phyloP scores from a whole-genome alignment of 2,888 invertebrate genomes.

The Protophormia terraenovae region DNA sequence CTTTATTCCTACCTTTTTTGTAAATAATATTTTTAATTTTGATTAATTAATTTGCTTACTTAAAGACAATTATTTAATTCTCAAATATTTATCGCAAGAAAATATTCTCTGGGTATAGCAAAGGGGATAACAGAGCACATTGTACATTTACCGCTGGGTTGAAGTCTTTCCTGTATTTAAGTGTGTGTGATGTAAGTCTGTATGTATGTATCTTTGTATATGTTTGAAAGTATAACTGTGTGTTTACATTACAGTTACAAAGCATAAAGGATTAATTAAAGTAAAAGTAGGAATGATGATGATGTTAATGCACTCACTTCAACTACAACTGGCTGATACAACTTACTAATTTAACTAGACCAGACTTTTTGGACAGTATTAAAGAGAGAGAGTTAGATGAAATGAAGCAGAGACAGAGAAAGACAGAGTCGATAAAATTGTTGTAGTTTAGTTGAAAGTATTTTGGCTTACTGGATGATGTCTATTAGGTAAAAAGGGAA shows the following conservation, averaged over 20 bases:
- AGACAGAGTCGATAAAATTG: neutral
- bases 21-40: no score
- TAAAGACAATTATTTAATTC: no score
- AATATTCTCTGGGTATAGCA: no score
- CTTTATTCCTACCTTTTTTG: no score
- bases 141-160: neutral
- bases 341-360: conserved; percentile 15
- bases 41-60: no score
- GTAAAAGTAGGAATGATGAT: conserved; percentile 67
- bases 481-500: neutral
- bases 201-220: conserved; percentile 20
- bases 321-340: conserved; percentile 12
- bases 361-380: neutral
- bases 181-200: neutral
- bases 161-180: conserved; percentile 28
- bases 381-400: neutral
- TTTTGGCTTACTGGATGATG: conserved; percentile 2
- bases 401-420: neutral
- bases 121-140: conserved; percentile 2
- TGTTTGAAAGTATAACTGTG: conserved; percentile 56
- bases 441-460: conserved; percentile 18
- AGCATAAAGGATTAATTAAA: conserved; percentile 78
- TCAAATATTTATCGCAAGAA: no score
- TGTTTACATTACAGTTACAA: conserved; percentile 67
- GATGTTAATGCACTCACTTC: conserved; percentile 70